Evolutionary conservation across 2,888 invertebrate species (phyloP).

Genomic region (Balanococcus diminutus): DNA sequence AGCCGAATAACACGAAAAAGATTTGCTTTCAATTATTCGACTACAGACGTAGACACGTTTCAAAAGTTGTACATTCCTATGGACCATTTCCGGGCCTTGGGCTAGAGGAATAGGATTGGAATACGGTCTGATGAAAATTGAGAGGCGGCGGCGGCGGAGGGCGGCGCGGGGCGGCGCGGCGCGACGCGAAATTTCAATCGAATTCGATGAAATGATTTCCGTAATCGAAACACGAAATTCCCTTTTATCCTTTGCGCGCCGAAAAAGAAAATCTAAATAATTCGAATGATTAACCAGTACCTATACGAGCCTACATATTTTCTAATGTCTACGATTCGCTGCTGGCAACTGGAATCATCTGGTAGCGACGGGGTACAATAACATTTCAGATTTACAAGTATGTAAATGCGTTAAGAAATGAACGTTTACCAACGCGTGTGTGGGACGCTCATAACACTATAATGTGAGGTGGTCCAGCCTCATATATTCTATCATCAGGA

Average conservation of each 20-base stretch:
- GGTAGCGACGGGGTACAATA: slow-evolving; percentile 51
- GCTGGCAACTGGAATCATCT: slow-evolving; percentile 48
- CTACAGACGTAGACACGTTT: background rate
- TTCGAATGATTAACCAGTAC: slow-evolving; percentile 14
- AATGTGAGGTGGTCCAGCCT: slow-evolving; percentile 54
- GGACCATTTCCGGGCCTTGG: slow-evolving; percentile 4
- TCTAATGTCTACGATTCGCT: slow-evolving; percentile 43
- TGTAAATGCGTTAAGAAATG: slow-evolving; percentile 52
- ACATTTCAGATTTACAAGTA: slow-evolving; percentile 53
- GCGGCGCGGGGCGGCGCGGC: too few relatives aligned
- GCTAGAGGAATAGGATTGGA: background rate
- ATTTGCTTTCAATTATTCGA: background rate
- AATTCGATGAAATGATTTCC: background rate
- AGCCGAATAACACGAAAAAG: background rate
- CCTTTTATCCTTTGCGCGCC: background rate
- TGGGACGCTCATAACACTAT: slow-evolving; percentile 53
- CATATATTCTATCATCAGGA: slow-evolving; percentile 55
- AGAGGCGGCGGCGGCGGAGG: background rate
- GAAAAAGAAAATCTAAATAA: slow-evolving; percentile 30
- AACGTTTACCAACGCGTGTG: slow-evolving; percentile 46
- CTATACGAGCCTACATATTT: slow-evolving; percentile 45
- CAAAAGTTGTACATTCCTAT: background rate
- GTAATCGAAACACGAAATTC: slow-evolving; percentile 30
- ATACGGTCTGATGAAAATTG: slow-evolving; percentile 1
- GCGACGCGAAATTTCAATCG: background rate